Base-by-base conservation (phyloP, 1,140 invertebrate genomes). In the Drosophila oshimai region DNA sequence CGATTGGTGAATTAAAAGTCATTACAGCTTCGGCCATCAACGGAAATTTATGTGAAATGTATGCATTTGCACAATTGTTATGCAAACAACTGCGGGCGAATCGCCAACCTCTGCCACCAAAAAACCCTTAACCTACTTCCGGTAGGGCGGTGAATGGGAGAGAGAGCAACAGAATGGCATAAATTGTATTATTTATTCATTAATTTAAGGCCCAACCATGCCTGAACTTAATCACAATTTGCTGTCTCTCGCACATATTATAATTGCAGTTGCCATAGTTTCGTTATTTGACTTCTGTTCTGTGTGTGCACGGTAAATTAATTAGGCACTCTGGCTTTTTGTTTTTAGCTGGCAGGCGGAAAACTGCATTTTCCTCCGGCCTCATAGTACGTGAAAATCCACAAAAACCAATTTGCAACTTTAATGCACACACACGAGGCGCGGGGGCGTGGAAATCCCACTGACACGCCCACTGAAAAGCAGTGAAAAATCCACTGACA, bases 391-490 rank as follows among this genome's bases (percentile, higher is more conserved):
- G 37, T 26, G 50, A 70, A 71, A 71, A 71, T 68, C 64, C 64
- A 54, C 51, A 37, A 54, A 71, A 79, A 62, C 39, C 76, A 65
- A 79, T 79, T 79, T 70, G 70, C 76, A 79, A 79, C 64, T 64
- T 69, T 50, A 69, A 61, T 69, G 28, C 22, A 57, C n/a, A 33
- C 51, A 71, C 26, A 36, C 9, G 13, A 18, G 17, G 10, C 6
- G 15, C 13, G 12, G 29, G 29, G 20, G 18, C 2, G 20, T 7
- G 18, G 6, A 33, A 39, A 28, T 12, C 51, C 39, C 26, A 44
- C 10, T 20, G 67, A 57, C 50, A 57, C 28, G 18, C 69, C 41
- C 34, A 62, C 60, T 42, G 28, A 24, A 62, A 74, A 71, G 55
- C 51, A 64, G 50, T 62, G 55, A 36, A 53, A 47, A 71, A 69